A percentile compares a stretch with the other conserved stretches of the same genome.
Evolutionary conservation across 2,888 invertebrate species (phyloP).

Genomic region (Craniophora ligustri): DNA sequence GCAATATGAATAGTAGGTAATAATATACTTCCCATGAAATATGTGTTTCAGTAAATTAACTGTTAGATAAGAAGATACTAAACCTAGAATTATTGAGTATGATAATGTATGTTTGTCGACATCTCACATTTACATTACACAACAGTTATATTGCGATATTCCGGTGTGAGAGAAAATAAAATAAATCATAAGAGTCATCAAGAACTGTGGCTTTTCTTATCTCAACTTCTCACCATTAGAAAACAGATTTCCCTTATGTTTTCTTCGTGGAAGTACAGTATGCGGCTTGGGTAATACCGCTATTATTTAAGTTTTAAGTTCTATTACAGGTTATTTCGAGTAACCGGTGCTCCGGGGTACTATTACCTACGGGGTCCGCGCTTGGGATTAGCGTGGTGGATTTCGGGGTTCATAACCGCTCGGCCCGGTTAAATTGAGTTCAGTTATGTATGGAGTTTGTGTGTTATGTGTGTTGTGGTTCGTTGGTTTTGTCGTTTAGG

Average conservation of each 20-base stretch:
- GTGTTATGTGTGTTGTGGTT: constrained; percentile 21
- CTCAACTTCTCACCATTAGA: constrained; percentile 57
- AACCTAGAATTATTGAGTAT: neutral
- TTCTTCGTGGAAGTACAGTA: constrained; percentile 45
- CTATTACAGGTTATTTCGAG: constrained; percentile 32
- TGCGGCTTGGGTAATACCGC: constrained; percentile 18
- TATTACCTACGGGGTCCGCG: constrained; percentile 22
- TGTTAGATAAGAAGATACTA: neutral
- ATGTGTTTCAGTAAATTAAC: neutral
- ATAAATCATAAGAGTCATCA: constrained; percentile 36
- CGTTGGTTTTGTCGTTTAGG: constrained; percentile 11
- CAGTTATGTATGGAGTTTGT: constrained; percentile 39
- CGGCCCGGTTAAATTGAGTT: constrained; percentile 25
- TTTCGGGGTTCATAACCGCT: constrained; percentile 30
- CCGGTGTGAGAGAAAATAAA: constrained; percentile 39
- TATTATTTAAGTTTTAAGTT: constrained; percentile 34
- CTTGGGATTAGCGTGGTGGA: constrained; percentile 38
- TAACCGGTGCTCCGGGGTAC: constrained; percentile 7
- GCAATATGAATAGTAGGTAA: neutral
- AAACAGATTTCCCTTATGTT: constrained; percentile 54
- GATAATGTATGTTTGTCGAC: neutral
- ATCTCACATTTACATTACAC: neutral
- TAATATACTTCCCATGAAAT: neutral
- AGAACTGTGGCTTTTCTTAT: constrained; percentile 47
- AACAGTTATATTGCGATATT: constrained; percentile 9